Percentiles rank a stretch among this genome's conserved stretches.
phyloP scores from a whole-genome alignment of 2,113 vertebrate genomes.

The Tetrao urogallus region DNA sequence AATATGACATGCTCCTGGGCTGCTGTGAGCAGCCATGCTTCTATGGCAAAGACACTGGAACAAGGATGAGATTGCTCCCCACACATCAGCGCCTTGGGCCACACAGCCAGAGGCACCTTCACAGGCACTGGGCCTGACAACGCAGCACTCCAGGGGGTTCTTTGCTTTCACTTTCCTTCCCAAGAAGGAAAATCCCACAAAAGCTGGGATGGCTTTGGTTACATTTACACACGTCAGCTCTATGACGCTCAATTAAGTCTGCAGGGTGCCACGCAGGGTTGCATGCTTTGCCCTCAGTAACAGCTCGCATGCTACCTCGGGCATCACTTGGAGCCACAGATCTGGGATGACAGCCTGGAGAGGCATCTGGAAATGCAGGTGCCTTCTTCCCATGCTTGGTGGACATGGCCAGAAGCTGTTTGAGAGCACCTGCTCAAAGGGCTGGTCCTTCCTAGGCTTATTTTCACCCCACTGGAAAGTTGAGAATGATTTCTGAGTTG shows the following conservation, averaged over 20 bases:
- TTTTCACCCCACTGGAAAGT: not conserved
- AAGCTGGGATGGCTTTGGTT: not conserved
- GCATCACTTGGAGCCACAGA: not conserved
- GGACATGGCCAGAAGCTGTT: not conserved
- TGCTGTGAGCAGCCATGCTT: not conserved
- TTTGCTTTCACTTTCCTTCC: accelerated
- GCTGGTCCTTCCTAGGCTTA: not conserved
- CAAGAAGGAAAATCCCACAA: not conserved
- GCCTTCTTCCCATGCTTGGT: not conserved
- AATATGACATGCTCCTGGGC: not conserved
- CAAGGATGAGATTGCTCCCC: not conserved
- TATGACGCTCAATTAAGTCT: not conserved
- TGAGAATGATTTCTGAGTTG: not conserved
- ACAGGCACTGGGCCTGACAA: not conserved
- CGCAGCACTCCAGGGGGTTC: not conserved
- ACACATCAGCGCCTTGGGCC: not conserved
- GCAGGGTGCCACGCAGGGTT: not conserved
- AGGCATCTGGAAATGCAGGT: not conserved
- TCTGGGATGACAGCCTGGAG: not conserved
- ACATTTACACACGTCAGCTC: not conserved
- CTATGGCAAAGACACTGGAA: not conserved
- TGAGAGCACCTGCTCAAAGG: not conserved
- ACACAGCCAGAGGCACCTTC: not conserved
- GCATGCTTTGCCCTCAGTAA: not conserved
- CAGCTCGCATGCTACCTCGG: not conserved